Base-by-base conservation (phyloP, 1,140 invertebrate genomes). In the Heterodera schachtii region DNA sequence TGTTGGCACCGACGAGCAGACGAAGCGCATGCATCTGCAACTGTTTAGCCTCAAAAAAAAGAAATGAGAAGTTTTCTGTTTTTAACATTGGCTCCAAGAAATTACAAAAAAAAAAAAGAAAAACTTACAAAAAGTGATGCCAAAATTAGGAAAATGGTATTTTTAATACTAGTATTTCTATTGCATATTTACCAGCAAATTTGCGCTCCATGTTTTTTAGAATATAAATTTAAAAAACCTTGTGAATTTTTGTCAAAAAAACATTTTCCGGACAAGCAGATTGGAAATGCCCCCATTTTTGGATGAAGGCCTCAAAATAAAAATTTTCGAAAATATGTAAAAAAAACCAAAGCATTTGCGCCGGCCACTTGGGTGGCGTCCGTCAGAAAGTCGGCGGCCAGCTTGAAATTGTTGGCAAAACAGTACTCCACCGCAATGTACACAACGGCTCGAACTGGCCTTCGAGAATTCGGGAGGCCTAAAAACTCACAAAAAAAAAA, bases 381-480 rank as follows among this genome's bases (percentile, higher is more conserved):
- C 16, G 70, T 47, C 16, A 87, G 46, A 81, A 88, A 88, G 43
- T 85, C 74, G 13, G 46, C 67, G 19, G 86, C 87, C 52, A 87
- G 76, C 57, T 86, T 84, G 47, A 85, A 82, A 46, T 88, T 88
- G 71, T 85, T 87, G 41, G 86, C 81, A 41, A 81, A 87, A 31
- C 87, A 83, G 67, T 88, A 81, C 70, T 87, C 83, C 13, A 87
- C 60, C n/a, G 85, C 86, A 44, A 87, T 88, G 73, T 87, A 87
- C 6, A 87, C 16, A 80, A 73, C 19, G 86, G 86, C 66, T 88
- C 86, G 64, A 87, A 87, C 47, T 82, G 82, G 7, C 86, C 81
- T 70, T 88, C 87, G 19, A 87, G 71, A 57, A 87, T 78, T 1
- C 87, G 82, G 13, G 87, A 88, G 21, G 86, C 86, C 85, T 86